These are phyloP conservation scores for Thalassarche chlororhynchos DNA, from an alignment of 2,113 vertebrate genomes.

Conservation along the genomic window DNA sequence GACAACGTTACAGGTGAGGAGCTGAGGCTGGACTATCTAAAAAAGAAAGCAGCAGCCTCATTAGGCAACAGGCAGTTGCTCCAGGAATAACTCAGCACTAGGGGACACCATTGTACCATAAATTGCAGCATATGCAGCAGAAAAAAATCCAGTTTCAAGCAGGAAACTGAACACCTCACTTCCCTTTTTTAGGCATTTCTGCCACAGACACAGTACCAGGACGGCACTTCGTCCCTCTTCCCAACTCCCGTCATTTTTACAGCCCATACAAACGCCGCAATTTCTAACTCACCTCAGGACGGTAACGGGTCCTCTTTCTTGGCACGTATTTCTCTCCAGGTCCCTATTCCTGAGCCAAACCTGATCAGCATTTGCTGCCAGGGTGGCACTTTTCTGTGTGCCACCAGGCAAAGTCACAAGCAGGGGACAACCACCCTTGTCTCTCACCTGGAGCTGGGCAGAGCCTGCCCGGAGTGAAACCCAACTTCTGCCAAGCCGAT, in stretches of 20 bases:
- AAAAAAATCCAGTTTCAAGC: too few species aligned
- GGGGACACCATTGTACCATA: background rate
- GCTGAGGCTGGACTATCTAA: rapidly evolving
- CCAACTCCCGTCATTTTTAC: rapidly evolving
- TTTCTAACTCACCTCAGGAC: background rate
- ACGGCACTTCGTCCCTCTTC: rapidly evolving
- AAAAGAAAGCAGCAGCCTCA: background rate
- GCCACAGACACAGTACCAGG: rapidly evolving
- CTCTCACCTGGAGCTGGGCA: background rate
- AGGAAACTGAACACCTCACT: rapidly evolving
- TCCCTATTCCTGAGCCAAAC: background rate
- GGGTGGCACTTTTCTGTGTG: background rate
- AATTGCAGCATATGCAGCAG: background rate
- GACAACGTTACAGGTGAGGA: background rate
- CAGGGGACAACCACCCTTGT: rapidly evolving
- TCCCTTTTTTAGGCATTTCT: rapidly evolving
- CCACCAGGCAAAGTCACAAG: too few species aligned
- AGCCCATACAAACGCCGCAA: rapidly evolving
- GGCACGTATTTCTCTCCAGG: background rate
- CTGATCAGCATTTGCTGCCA: background rate
- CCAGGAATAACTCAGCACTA: background rate
- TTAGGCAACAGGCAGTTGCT: rapidly evolving
- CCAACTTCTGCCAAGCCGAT: background rate
- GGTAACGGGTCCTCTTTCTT: rapidly evolving
- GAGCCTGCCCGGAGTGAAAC: background rate